Evolutionary conservation across 2,888 invertebrate species (phyloP), one percentile per base, ranked within the genome.

Genomic region (Sturmia bella): DNA sequence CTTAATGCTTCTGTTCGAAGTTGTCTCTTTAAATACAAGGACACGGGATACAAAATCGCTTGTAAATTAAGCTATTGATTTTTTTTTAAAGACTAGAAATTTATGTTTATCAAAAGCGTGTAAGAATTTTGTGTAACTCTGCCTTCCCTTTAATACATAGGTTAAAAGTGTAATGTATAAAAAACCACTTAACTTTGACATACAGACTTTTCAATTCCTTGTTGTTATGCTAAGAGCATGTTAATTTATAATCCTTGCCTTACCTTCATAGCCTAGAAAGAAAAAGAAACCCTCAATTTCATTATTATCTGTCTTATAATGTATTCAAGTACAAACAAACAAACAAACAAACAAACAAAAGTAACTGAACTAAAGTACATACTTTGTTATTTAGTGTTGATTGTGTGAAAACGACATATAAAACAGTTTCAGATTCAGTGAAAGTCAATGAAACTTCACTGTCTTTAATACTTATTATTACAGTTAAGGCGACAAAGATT

Each of bases 121-220:
- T n/a, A n/a, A n/a, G n/a, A 68, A 68, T 50, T 37, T 52, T 74
- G 13, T 52, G 41, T 52, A 13, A 41, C 15, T 13, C 27, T 48
- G 45, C 12, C 11, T 43, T 37, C 69, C 3, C 1, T 11, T 21
- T 48, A 0, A 54, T 43, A 78, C 32, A 50, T 70, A 50, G 19
- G 59, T 69, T 17, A 21, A 72, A 63, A 19, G 15, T 43, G 9
- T 21, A n/a, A n/a, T 61, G 52, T 37, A 11, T 32, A 32, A 43
- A 70, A 56, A 54, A 37, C 17, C 39, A 66, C 54, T 54, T 74
- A 75, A 66, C 82, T 74, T 78, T 78, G 74, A 45, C 72, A 45
- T 72, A 73, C 59, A 75, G 43, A 78, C 24, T 61, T 48, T 63
- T 50, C n/a, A n/a, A n/a, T n/a, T n/a, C n/a, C n/a, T n/a, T n/a